Base-by-base conservation (phyloP, 2,797 vertebrate genomes). In the Iguana delicatissima region DNA sequence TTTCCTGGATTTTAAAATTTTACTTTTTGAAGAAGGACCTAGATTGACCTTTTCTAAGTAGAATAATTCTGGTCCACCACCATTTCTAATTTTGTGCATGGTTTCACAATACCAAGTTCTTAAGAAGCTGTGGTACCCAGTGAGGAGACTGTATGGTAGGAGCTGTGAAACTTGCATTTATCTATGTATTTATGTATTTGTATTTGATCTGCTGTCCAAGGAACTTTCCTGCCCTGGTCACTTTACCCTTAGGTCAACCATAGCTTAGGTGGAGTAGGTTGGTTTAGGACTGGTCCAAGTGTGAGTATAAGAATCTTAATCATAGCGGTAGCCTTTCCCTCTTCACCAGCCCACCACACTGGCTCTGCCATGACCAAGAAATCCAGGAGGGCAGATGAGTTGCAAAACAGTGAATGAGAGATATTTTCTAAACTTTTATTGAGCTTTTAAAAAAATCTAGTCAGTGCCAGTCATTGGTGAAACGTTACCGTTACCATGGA, bases 391-490 rank as follows among this genome's bases (percentile, higher is more conserved):
- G 73, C 67, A 80, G 84, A 59, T 18, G 42, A 50, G 84, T 62
- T 59, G 73, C 57, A 59, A 46, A 62, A 86, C 3, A 26, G 52
- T 50, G 67, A 80, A 72, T 80, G n/a, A 4, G 29, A 64, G 79
- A 86, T 72, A 57, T 57, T 85, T 72, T 72, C 82, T 50, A 80
- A 76, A 24, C 16, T 80, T 79, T 29, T 32, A n/a, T 69, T 67
- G 2, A 77, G 22, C 81, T 77, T 89, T 84, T 89, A 52, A 84
- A 74, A 89, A 64, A 59, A 18, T 50, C 38, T 81, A 32, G 24
- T 32, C 80, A 8, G 42, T 38, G 42, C 29, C 12, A 80, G 13
- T 73, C 77, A 83, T 85, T 42, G 80, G 62, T 72, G 79, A 80
- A 85, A 69, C 29, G 24, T 64, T 26, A 9, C 26, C 3, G 67